Percentiles rank a stretch among this genome's conserved stretches.
Evolutionary conservation across 2,797 vertebrate species (phyloP).

Genomic region (Danio kyathit): DNA sequence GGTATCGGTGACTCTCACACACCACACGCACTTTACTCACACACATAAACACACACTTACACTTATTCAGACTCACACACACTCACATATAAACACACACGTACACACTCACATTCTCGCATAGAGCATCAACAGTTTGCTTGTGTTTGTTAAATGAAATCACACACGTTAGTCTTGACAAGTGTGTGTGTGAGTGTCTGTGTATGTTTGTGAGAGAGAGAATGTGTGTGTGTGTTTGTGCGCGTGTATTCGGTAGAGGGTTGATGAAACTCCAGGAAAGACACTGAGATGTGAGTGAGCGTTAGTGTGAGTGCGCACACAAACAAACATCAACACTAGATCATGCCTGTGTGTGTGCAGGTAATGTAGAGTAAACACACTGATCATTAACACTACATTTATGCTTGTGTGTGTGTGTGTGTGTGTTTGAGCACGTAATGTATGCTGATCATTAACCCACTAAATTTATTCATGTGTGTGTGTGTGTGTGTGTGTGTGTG

Average conservation of each 20-base stretch:
- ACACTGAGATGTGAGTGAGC: conserved; percentile 55
- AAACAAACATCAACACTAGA: too few species aligned
- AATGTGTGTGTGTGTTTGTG: conserved; percentile 2
- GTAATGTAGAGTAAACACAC: conserved; percentile 52
- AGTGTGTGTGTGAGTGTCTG: conserved; percentile 40
- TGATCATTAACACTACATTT: neutral
- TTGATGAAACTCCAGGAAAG: conserved; percentile 69
- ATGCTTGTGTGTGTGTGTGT: too few species aligned
- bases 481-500: neutral
- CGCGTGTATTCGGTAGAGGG: conserved; percentile 6
- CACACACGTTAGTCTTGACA: conserved; percentile 10
- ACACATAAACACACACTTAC: neutral
- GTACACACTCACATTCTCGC: neutral
- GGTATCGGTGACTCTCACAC: conserved; percentile 16
- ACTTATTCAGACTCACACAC: too few species aligned
- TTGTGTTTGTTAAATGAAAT: conserved; percentile 7
- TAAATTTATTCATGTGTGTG: conserved; percentile 55
- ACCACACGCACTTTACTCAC: too few species aligned
- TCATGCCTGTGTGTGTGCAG: conserved; percentile 23
- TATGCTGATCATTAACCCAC: conserved; percentile 54
- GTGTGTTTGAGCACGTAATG: neutral
- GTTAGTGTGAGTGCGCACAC: neutral
- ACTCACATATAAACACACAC: too few species aligned
- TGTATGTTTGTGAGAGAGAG: neutral
- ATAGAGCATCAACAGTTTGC: conserved; percentile 17